Evolutionary conservation across 2,797 vertebrate species (phyloP).

Genomic region (Chromobotia macracanthus): DNA sequence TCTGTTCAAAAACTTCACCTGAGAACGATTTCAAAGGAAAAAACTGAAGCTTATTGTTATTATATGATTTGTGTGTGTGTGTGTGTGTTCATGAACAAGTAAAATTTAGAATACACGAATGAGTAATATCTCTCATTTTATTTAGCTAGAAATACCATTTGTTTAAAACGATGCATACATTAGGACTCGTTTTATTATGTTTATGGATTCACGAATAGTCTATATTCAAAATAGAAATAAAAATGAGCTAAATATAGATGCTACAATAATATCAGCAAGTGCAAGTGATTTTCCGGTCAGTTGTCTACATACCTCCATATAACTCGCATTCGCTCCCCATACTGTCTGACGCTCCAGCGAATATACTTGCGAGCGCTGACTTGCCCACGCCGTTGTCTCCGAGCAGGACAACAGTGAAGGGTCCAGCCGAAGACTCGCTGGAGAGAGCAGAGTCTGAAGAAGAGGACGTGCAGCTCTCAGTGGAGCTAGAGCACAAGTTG

Average conservation of each 20-base stretch:
- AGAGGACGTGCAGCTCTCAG: conserved; percentile 86
- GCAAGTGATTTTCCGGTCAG: background rate
- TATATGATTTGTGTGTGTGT: no score
- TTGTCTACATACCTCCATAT: conserved; percentile 79
- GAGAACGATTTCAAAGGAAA: conserved; percentile 59
- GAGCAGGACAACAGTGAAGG: conserved; percentile 89
- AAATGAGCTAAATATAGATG: no score
- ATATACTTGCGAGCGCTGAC: conserved; percentile 90
- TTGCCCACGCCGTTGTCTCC: conserved; percentile 92
- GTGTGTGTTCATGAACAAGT: no score
- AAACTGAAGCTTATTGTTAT: no score
- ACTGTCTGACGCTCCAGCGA: conserved; percentile 89
- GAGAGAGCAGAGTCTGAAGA: conserved; percentile 92
- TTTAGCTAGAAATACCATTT: no score
- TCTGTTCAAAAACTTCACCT: conserved; percentile 90
- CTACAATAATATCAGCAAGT: no score
- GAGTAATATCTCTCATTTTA: no score
- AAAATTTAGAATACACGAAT: no score
- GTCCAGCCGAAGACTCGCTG: conserved; percentile 74
- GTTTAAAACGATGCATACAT: no score
- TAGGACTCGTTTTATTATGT: no score
- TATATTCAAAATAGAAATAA: no score
- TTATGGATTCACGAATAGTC: no score
- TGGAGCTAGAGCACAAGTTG: conserved; percentile 77
- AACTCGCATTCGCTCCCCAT: conserved; percentile 90